These are phyloP conservation scores for Equus przewalskii DNA, from an alignment of 2,113 vertebrate species.

Conservation along the genomic window DNA sequence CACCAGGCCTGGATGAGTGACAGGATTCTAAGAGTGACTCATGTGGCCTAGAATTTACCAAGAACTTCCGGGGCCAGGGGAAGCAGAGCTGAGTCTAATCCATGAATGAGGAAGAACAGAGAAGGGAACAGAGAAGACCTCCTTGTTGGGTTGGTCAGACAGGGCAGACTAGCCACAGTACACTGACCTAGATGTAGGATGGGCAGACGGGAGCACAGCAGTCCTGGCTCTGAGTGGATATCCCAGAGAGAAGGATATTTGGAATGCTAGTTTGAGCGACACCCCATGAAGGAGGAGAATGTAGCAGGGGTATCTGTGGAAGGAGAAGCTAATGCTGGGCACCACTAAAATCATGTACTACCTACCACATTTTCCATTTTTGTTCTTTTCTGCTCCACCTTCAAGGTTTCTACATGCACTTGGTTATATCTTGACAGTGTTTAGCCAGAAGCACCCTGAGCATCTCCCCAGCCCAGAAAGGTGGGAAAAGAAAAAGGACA, in stretches of 20 bases:
- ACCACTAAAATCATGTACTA: background rate
- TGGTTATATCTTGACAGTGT: background rate
- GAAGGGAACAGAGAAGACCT: background rate
- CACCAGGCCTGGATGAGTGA: background rate
- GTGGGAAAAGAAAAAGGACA: background rate
- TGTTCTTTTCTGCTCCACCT: background rate
- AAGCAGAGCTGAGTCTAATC: background rate
- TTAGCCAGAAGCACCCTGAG: background rate
- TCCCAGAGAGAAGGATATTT: background rate
- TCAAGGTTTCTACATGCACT: background rate
- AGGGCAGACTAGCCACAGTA: background rate
- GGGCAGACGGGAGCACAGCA: background rate
- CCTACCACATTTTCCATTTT: too few relatives aligned
- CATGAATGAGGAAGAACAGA: background rate
- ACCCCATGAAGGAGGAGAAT: background rate
- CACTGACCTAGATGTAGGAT: too few relatives aligned
- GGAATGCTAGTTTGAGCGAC: background rate
- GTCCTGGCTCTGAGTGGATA: background rate
- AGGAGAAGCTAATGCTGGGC: background rate
- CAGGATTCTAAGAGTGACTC: background rate
- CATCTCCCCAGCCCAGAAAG: background rate
- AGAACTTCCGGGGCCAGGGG: accelerated
- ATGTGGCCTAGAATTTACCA: background rate
- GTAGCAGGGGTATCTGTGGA: accelerated
- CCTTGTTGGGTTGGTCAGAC: background rate